Base-by-base conservation (phyloP, 2,797 vertebrate species). In the Parauchenoglanis punctatus region DNA sequence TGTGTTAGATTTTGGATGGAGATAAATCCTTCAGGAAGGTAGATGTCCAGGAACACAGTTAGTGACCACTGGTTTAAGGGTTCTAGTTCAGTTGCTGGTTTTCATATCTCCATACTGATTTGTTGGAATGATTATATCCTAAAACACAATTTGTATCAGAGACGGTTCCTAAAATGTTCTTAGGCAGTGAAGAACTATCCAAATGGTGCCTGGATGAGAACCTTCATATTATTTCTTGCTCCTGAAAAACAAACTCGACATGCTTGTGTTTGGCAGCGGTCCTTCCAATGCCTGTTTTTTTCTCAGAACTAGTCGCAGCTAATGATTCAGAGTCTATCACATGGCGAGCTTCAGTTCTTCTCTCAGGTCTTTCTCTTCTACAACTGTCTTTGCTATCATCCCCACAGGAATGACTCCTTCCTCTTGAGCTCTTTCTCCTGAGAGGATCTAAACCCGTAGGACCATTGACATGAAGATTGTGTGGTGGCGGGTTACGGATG, bases 241-340 rank as follows among this genome's bases (percentile, higher is more conserved):
- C 80, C 84, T 92, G 92, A 59, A 91, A 93, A 61, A 93, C 87
- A 94, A 96, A 96, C n/a, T 93, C 93, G 0, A 95, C 95, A 83
- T 91, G 94, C 86, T 95, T 96, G 1, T 75, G 52, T 78, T 84
- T 92, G n/a, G 89, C 89, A 90, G 83, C 88, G 1, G 76, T 52
- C 85, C 76, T 92, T 54, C n/a, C 81, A 54, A 61, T 17, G 18
- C 85, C 61, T 17, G 87, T 72, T 25, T 59, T 85, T 87, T 89
- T 94, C 86, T 94, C 92, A 78, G 90, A 91, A 86, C 90, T 87
- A 72, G 88, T 90, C 76, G 89, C 90, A 65, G 91, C 88, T 11
- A 93, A 90, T 4, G 93, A 91, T 92, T 94, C 93, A 12, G 92
- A 88, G 73, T 93, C 90, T 40, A 2, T 89, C 12, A 77, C 91